Evolutionary conservation across 92 coral and sea anemone genomes (phyloP).

Genomic region (Diadumene lineata): DNA sequence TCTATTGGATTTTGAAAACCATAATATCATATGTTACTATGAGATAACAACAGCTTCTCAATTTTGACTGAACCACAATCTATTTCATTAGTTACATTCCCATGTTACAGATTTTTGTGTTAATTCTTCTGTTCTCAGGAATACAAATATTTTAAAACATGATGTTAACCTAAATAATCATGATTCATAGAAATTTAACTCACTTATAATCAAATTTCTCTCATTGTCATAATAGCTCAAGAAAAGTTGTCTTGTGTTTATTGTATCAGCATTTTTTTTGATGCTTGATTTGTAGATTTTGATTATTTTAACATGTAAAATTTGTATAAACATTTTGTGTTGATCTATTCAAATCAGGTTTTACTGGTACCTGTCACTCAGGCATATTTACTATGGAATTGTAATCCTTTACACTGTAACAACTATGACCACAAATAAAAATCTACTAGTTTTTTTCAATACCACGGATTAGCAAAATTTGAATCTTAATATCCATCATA

Average conservation of each 20-base stretch:
- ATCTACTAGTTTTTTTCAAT: background rate
- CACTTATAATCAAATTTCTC: no score
- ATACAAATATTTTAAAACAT: background rate
- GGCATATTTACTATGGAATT: background rate
- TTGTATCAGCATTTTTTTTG: background rate
- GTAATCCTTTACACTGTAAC: background rate
- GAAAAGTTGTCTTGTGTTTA: background rate
- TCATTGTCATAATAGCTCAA: no score
- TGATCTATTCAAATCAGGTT: background rate
- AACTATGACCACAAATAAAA: conserved; percentile 8
- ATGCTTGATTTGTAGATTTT: background rate
- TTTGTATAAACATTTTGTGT: background rate
- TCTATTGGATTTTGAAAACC: background rate
- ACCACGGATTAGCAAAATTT: background rate
- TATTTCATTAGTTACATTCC: background rate
- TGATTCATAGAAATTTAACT: no score
- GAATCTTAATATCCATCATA: background rate
- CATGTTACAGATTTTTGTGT: background rate
- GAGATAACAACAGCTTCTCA: background rate
- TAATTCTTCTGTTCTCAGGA: background rate
- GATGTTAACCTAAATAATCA: background rate
- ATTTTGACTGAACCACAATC: conserved; percentile 9
- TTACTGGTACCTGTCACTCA: conserved; percentile 10
- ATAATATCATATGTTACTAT: background rate
- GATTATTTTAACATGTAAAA: background rate